Evolutionary conservation across 64 coral and sea anemone genomes (phyloP).

Genomic region (Anthopleura sola): DNA sequence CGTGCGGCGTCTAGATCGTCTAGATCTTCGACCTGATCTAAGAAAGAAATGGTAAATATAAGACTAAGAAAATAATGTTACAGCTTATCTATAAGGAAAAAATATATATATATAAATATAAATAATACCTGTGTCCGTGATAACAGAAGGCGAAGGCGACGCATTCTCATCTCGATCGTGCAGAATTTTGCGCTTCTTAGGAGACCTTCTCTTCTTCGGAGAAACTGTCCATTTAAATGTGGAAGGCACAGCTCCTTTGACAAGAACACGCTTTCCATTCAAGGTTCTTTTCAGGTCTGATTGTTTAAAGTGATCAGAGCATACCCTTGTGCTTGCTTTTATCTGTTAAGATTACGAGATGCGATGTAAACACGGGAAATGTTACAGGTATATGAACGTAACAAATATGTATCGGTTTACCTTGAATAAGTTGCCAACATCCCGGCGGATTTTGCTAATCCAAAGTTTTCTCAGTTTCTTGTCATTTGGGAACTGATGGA

Average conservation of each 20-base stretch:
- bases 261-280: slow-evolving; percentile 25
- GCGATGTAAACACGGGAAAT: neutral
- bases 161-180: neutral
- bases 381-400: neutral
- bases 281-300: slow-evolving; percentile 9
- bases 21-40: too few species aligned
- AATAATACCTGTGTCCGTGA: neutral
- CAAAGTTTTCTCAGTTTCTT: neutral
- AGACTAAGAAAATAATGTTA: neutral
- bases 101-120: neutral
- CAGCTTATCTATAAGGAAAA: neutral
- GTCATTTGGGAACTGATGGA: slow-evolving; percentile 15
- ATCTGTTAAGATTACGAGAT: neutral
- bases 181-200: neutral
- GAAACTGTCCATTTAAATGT: slow-evolving; percentile 26
- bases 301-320: slow-evolving; percentile 7
- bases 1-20: neutral
- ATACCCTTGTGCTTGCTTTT: neutral
- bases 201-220: slow-evolving; percentile 20
- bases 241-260: slow-evolving; percentile 33
- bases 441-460: slow-evolving; percentile 15
- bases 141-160: neutral
- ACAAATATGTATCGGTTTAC: neutral
- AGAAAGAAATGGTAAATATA: too few species aligned
- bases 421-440: neutral